Conservation (phyloP, 2,113 vertebrate species). For the Arvicanthis niloticus region DNA sequence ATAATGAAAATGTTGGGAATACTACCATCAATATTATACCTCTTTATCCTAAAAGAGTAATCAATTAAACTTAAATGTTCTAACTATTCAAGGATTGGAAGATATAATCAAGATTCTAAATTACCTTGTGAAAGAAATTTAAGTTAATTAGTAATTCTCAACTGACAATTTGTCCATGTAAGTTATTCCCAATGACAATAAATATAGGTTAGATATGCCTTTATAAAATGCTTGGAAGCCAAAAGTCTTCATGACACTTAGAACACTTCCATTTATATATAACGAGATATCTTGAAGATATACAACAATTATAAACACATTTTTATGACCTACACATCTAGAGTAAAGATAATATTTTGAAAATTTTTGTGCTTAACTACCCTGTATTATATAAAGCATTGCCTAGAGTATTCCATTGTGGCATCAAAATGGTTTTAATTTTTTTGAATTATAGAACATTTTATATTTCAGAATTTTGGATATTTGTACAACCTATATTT, state of each 20-base stretch:
- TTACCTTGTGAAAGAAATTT: slow-evolving; percentile 5
- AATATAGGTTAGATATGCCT: background rate
- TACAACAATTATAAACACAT: background rate
- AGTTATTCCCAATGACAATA: background rate
- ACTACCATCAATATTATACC: background rate
- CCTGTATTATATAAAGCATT: background rate
- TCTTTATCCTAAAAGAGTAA: background rate
- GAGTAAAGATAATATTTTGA: background rate
- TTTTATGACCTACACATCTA: background rate
- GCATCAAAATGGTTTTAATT: too few species aligned
- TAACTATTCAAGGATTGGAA: background rate
- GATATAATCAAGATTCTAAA: background rate
- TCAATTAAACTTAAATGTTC: background rate
- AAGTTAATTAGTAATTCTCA: background rate
- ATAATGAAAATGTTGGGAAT: background rate
- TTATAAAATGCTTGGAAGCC: background rate
- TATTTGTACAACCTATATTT: background rate
- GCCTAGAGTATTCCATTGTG: background rate
- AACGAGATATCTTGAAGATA: background rate
- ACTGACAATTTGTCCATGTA: background rate
- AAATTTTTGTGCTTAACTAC: background rate
- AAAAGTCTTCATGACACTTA: background rate
- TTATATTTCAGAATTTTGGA: background rate
- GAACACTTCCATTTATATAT: background rate
- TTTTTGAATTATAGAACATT: background rate